Conservation (phyloP, 2,797 vertebrate species). For the Halcyon smyrnensis region DNA sequence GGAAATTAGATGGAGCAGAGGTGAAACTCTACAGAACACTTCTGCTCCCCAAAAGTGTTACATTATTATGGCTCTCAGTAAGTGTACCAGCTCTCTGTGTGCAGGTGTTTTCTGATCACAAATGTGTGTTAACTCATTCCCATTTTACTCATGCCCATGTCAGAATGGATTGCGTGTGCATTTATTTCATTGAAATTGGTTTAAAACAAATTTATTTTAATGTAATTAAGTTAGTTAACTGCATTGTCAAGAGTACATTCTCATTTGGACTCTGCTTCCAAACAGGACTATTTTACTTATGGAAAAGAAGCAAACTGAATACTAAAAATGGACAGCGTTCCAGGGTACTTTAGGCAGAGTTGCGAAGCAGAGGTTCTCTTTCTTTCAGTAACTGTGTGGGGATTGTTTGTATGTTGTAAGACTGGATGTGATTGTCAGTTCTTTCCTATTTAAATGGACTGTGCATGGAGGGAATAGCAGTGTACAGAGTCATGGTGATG, state of each 20-base stretch:
- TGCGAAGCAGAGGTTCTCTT: neutral
- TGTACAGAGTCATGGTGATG: neutral
- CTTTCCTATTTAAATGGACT: neutral
- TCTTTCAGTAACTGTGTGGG: neutral
- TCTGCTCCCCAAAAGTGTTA: neutral
- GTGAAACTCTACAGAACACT: neutral
- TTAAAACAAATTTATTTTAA: neutral
- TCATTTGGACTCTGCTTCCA: neutral
- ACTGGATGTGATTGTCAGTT: neutral
- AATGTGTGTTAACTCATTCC: neutral
- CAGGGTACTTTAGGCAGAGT: neutral
- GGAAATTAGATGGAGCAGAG: conserved; percentile 27
- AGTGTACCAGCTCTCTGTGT: neutral
- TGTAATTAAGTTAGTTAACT: neutral
- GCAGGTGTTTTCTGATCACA: neutral
- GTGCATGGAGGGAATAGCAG: neutral
- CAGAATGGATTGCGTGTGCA: neutral
- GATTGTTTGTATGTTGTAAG: neutral
- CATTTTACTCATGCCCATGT: neutral
- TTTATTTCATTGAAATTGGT: neutral
- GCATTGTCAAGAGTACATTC: neutral
- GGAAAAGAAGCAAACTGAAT: neutral
- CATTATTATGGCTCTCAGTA: neutral
- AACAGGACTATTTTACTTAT: neutral
- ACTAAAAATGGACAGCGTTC: neutral